Evolutionary conservation across 2,113 vertebrate genomes (phyloP).

Genomic region (Peromyscus maniculatus): DNA sequence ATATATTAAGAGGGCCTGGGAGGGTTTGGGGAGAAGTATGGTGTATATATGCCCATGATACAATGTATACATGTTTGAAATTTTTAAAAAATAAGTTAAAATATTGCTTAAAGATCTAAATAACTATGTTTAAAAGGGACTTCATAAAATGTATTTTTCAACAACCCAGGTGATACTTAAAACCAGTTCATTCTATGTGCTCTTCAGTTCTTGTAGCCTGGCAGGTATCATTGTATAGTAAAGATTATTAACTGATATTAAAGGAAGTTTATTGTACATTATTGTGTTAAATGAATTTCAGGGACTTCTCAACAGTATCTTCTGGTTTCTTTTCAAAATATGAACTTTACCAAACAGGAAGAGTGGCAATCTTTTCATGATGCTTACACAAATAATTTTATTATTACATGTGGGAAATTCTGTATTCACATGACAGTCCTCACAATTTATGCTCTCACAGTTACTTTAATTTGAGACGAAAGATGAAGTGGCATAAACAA

Average conservation of each 20-base stretch:
- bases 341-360: neutral
- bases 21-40: neutral
- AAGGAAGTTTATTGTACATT: neutral
- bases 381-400: neutral
- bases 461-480: conserved; percentile 58
- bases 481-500: conserved; percentile 17
- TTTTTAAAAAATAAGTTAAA: neutral
- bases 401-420: neutral
- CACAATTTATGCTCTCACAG: neutral
- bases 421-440: neutral
- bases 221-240: neutral
- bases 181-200: neutral
- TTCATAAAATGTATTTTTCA: neutral
- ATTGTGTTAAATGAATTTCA: neutral
- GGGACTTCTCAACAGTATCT: neutral
- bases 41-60: neutral
- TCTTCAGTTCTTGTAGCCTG: neutral
- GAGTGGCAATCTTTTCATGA: neutral
- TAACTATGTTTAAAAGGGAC: neutral
- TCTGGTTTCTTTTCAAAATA: neutral
- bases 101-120: neutral
- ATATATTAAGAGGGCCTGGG: neutral
- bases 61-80: neutral
- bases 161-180: accelerated
- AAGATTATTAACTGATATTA: neutral